A percentile compares a stretch with the other conserved stretches of the same genome.
Conservation (phyloP, 2,797 vertebrate species). For the Allobates femoralis region DNA sequence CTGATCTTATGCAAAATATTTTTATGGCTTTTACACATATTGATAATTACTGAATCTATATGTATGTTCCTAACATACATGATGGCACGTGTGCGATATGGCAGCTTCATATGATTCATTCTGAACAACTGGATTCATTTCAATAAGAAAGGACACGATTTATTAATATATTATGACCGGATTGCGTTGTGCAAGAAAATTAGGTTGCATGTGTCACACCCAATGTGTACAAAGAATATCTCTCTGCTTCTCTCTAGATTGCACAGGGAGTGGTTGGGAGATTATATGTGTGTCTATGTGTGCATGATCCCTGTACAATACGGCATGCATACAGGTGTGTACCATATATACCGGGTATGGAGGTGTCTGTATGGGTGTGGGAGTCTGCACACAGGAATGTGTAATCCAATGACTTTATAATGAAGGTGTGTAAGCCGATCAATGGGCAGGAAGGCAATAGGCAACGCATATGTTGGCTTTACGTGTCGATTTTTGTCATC, state of each 20-base stretch:
- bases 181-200: slow-evolving; percentile 35
- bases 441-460: slow-evolving; percentile 7
- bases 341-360: background rate
- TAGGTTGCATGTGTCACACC: slow-evolving; percentile 48
- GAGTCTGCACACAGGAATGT: background rate
- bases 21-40: background rate
- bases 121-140: slow-evolving; percentile 3
- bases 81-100: background rate
- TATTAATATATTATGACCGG: background rate
- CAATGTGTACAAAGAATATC: slow-evolving; percentile 46
- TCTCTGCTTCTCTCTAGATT: slow-evolving; percentile 37
- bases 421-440: background rate
- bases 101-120: background rate
- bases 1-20: background rate
- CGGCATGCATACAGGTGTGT: slow-evolving; percentile 26
- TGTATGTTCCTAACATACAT: too few relatives aligned
- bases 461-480: background rate
- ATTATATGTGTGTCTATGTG: slow-evolving; percentile 38
- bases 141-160: background rate
- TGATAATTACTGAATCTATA: background rate
- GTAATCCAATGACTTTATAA: slow-evolving; percentile 1
- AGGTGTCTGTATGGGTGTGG: background rate
- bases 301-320: slow-evolving; percentile 7
- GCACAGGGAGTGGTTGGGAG: slow-evolving; percentile 60
- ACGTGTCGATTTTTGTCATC: background rate